Base-by-base conservation (phyloP, 2,888 invertebrate species). In the Tiliacea citrago region DNA sequence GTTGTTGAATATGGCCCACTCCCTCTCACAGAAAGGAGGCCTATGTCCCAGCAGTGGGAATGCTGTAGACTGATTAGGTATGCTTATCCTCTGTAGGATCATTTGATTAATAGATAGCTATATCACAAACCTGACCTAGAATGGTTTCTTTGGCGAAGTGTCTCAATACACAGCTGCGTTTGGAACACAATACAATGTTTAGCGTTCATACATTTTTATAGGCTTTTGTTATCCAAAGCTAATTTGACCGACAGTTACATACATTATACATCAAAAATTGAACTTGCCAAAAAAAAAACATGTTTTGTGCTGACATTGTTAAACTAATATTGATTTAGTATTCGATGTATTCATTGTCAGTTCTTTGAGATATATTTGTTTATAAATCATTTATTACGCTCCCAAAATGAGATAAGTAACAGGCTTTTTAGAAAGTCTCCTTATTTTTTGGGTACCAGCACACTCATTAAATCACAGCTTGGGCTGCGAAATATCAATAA, bases 201-300 rank as follows among this genome's bases (percentile, higher is more conserved):
- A 39, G 65, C 13, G n/a, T n/a, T 47, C 29, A 42, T 65, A 21
- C 2, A 57, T 68, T 57, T 68, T 68, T 21, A 68, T 77, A 42
- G 21, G 21, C 49, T 57, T 51, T 68, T 68, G 69, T 77, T 77
- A 24, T 51, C 3, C 29, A 45, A 13, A 29, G 35, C 16, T 45
- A 69, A 51, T 58, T 69, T 58, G 24, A 58, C n/a, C 16, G 29
- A 39, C 63, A 35, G 18, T n/a, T 55, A 13, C 35, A 24, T 9
- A 12, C 5, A n/a, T 51, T 39, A 55, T 77, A 24, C 49, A 49
- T 47, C 6, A 49, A 42, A 5, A 68, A 51, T 68, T 21, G 77
- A 77, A 68, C 74, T 67, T n/a, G 47, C n/a, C 18, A 49, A 77
- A 67, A 42, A 55, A 42, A 42, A 18, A 42, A n/a, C n/a, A n/a